These are phyloP conservation scores for Sinelater perroti DNA, from an alignment of 2,888 invertebrate genomes.

Conservation along the genomic window DNA sequence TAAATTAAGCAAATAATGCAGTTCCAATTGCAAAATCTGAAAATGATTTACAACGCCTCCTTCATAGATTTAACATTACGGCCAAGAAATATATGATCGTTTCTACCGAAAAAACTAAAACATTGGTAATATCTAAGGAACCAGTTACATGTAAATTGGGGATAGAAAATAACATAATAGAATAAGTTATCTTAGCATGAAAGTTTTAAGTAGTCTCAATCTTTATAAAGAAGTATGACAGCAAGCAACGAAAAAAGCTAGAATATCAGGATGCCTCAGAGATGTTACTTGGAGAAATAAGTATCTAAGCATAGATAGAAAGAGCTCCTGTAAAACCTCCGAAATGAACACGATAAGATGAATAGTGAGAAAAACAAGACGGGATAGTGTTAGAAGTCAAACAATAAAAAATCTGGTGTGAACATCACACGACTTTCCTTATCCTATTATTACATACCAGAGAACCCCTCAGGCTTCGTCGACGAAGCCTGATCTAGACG, in stretches of 20 bases:
- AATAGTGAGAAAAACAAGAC: neutral
- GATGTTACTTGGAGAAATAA: neutral
- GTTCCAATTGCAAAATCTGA: neutral
- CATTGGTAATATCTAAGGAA: conserved; percentile 1
- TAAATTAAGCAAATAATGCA: neutral
- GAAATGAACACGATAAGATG: neutral
- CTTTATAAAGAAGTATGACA: neutral
- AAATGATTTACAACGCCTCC: neutral
- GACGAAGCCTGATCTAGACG: too few relatives aligned
- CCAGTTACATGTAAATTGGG: neutral
- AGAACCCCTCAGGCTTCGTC: too few relatives aligned
- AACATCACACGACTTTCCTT: too few relatives aligned
- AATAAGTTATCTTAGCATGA: too few relatives aligned
- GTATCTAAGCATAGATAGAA: neutral
- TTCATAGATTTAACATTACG: neutral
- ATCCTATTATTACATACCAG: too few relatives aligned
- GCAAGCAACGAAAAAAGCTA: neutral
- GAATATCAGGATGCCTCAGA: neutral
- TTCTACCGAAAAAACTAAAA: conserved; percentile 3
- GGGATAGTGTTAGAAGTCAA: neutral
- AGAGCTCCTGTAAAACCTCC: neutral
- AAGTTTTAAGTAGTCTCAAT: neutral
- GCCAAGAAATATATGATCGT: conserved; percentile 3
- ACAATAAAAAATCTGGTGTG: too few relatives aligned
- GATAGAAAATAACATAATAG: too few relatives aligned